phyloP scores from a whole-genome alignment of 2,888 invertebrate species.

The Scaptomyza flava region DNA sequence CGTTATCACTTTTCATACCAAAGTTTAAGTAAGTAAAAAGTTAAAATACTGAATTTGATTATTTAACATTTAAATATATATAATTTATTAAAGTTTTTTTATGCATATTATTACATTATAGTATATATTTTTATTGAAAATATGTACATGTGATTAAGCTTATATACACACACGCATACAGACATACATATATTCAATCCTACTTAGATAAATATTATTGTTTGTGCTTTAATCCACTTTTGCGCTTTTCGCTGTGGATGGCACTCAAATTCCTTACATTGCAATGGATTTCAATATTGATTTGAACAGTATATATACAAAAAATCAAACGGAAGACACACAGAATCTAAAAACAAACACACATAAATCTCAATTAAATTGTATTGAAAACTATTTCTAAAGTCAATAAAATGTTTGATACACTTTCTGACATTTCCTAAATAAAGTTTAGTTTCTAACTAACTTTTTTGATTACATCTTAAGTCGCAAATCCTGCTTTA shows the following conservation, averaged over 20 bases:
- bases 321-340: constrained; percentile 59
- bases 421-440: constrained; percentile 15
- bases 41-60: constrained; percentile 29
- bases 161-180: constrained; percentile 63
- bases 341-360: constrained; percentile 42
- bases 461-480: constrained; percentile 22
- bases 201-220: constrained; percentile 46
- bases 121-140: too few relatives aligned
- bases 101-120: too few relatives aligned
- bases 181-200: constrained; percentile 41
- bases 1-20: constrained; percentile 50
- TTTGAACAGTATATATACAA: constrained; percentile 22
- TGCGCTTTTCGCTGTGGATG: constrained; percentile 34
- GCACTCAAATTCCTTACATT: constrained; percentile 75
- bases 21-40: neutral
- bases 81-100: constrained; percentile 46
- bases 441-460: constrained; percentile 33
- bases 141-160: constrained; percentile 48
- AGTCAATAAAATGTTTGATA: neutral
- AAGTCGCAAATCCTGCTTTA: constrained; percentile 27
- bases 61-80: constrained; percentile 67
- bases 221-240: constrained; percentile 48
- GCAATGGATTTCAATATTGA: constrained; percentile 53
- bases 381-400: constrained; percentile 7
- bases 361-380: constrained; percentile 6